Evolutionary conservation across 2,888 invertebrate genomes (phyloP), one percentile per base, ranked within the genome.

Genomic region (Schrankia costaestrigalis): DNA sequence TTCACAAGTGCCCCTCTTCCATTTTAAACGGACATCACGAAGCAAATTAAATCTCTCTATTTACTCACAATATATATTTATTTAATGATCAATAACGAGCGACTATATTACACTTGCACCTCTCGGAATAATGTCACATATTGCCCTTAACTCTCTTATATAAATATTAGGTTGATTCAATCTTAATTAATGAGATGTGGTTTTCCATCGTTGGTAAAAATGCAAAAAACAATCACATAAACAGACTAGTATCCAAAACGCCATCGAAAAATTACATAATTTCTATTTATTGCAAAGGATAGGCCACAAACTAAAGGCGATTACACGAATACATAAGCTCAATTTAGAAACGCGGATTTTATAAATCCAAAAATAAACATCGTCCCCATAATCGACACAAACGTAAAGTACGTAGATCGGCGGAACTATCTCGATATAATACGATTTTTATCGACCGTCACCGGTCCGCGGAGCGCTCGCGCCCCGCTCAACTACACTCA

Each of bases 181-280:
- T 78, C 85, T 83, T 83, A 84, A 82, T 74, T 80, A 83, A 79
- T 81, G 84, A 86, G 84, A 85, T 78, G 81, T 77, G 76, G 77
- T 71, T 78, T 77, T 77, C 71, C 73, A 79, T 77, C 62, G 80
- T 80, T 76, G 81, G 81, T 80, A 80, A 76, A 80, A 87, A 85
- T 84, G 84, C 84, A 85, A 79, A 77, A 54, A 78, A 80, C 80
- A 74, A 85, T 86, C 84, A 85, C 84, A 83, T 78, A 78, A 69
- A 81, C 81, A 83, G 86, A 87, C 86, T 86, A 87, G 86, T 83
- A 78, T 79, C 76, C 79, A 73, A 83, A 79, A 80, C 73, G 67
- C 75, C 73, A 75, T 79, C 74, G 65, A 77, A 78, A 49, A 75
- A 71, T 73, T 75, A 76, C 76, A 78, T 74, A 74, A 71, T 74